phyloP scores from a whole-genome alignment of 1,140 invertebrate genomes.

The Akabosia matsudoensis region DNA sequence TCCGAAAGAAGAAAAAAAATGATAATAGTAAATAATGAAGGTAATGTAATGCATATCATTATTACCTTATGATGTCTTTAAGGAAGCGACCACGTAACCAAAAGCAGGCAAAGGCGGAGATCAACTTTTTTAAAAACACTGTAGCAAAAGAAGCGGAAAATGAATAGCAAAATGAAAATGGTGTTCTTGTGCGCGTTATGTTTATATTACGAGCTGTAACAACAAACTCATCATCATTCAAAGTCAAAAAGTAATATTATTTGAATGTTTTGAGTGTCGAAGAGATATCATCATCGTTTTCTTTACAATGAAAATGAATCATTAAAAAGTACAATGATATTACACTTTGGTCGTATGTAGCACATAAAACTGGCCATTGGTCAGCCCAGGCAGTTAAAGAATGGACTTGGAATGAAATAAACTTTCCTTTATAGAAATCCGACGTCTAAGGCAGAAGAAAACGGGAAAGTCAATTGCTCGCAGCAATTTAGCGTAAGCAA shows the following conservation, averaged over 20 bases:
- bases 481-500: background rate
- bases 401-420: too few species aligned
- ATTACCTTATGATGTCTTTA: background rate
- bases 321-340: too few species aligned
- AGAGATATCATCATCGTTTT: too few species aligned
- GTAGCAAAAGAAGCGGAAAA: background rate
- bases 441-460: too few species aligned
- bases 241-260: background rate
- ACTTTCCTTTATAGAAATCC: too few species aligned
- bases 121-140: too few species aligned
- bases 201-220: background rate
- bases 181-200: conserved; percentile 10
- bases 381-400: too few species aligned
- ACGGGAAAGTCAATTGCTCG: background rate
- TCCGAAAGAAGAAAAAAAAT: background rate
- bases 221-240: background rate
- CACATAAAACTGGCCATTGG: too few species aligned
- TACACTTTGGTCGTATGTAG: too few species aligned
- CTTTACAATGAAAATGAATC: too few species aligned
- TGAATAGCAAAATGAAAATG: background rate
- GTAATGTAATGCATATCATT: background rate
- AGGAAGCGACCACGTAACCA: background rate
- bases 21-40: background rate
- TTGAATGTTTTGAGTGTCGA: background rate
- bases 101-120: background rate